phyloP scores from a whole-genome alignment of 2,888 invertebrate genomes.

The Ormyrus pomaceus region DNA sequence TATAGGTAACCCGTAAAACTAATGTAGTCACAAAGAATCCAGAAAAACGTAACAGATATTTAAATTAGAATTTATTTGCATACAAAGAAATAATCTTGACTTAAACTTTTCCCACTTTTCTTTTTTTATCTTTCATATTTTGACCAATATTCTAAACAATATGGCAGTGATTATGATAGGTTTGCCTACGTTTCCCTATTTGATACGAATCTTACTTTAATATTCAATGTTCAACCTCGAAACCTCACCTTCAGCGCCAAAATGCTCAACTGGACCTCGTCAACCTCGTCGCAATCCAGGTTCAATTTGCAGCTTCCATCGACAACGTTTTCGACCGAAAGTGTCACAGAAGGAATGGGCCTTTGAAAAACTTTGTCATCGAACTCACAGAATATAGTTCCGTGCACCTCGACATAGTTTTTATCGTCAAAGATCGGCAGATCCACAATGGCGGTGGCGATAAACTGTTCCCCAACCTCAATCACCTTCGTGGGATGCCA shows the following conservation, averaged over 20 bases:
- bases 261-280: conserved; percentile 53
- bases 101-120: too few species aligned
- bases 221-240: too few species aligned
- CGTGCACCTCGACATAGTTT: conserved; percentile 59
- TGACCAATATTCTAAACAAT: too few species aligned
- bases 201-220: too few species aligned
- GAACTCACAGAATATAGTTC: conserved; percentile 65
- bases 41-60: too few species aligned
- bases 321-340: conserved; percentile 60
- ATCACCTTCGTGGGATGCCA: conserved; percentile 63
- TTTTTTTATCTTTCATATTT: too few species aligned
- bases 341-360: conserved; percentile 59
- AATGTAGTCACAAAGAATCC: too few species aligned
- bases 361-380: conserved; percentile 66
- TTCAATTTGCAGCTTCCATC: conserved; percentile 55
- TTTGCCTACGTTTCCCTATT: too few species aligned
- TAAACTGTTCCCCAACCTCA: conserved; percentile 51
- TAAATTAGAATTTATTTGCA: too few species aligned
- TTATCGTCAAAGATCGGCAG: conserved; percentile 65
- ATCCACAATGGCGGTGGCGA: conserved; percentile 66
- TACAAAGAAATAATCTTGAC: too few species aligned
- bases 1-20: too few species aligned
- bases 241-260: conserved; percentile 62
- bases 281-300: conserved; percentile 56
- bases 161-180: too few species aligned